Conservation (phyloP, 35 echinoderm and acorn worm species). For the Hemicentrotus pulcherrimus region DNA sequence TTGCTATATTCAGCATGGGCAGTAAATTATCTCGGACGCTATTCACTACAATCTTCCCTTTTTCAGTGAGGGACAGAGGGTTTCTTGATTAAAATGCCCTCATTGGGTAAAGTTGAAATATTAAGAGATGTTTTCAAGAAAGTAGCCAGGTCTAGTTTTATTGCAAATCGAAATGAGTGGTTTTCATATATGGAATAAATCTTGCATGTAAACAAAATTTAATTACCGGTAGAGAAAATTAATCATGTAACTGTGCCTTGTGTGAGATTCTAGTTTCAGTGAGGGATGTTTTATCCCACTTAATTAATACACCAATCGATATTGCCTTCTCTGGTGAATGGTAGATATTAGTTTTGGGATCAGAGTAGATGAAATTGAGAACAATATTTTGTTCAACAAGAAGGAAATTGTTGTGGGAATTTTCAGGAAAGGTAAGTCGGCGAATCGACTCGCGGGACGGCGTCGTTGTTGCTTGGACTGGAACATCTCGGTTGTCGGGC, state of each 20-base stretch:
- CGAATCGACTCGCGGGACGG: conserved; percentile 1
- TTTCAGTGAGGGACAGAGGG: not conserved
- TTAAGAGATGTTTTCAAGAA: not conserved
- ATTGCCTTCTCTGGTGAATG: not conserved
- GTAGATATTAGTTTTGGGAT: not conserved
- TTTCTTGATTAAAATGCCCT: conserved; percentile 5
- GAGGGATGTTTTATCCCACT: not conserved
- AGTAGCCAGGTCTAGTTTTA: not conserved
- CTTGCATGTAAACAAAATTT: not conserved
- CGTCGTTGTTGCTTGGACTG: not conserved
- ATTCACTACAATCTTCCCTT: not conserved
- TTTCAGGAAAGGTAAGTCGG: conserved; percentile 1
- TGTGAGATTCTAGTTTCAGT: not conserved
- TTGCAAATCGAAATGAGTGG: not conserved
- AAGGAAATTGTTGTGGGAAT: not conserved
- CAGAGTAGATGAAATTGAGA: not conserved
- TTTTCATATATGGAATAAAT: not conserved
- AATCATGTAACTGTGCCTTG: not conserved
- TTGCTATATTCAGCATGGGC: not conserved
- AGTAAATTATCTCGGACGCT: not conserved
- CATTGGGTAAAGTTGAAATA: not conserved
- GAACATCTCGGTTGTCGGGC: conserved; percentile 6
- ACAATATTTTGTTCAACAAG: not conserved
- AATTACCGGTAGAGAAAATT: not conserved
- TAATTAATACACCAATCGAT: not conserved